Evolutionary conservation across 2,797 vertebrate species (phyloP), one percentile per base, ranked within the genome.

Genomic region (Propithecus deckenii): DNA sequence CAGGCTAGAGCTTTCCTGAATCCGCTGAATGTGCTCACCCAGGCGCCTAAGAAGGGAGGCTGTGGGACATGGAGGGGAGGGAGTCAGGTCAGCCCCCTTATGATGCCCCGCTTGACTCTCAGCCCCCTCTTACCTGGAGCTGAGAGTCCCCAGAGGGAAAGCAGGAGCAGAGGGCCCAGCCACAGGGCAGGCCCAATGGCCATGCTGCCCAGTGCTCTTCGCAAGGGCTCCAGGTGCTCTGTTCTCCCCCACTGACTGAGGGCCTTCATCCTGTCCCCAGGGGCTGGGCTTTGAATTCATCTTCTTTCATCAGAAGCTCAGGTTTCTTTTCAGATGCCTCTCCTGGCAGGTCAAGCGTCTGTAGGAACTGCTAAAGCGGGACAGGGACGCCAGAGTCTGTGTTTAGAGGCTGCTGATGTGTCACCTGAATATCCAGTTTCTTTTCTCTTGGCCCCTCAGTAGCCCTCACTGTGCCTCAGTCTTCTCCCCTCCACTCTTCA

Each of bases 41-140:
- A 98, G 88, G 43, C 88, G 97, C 89, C 97, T 69, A 7, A 98
- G 97, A 55, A 98, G 97, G 69, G 65, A 96, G 6, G 80, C 98
- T 98, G 79, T 38, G 46, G 87, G 76, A 63, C 7, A 8, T 0
- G 1, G 35, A 79, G 43, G 11, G 46, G 22, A 46, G 15, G 7
- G 38, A 30, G 50, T 97, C 83, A 91, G 76, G 17, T 35, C 6
- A 1, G 50, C 0, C 35, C 52, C 35, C 3, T 12, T 8, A 2
- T 61, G 38, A 12, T 4, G 15, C 48, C 17, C 18, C 28, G 10
- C 30, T 78, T 13, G 38, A 9, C 32, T 25, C 13, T 14, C 46
- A 0, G 35, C 13, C 59, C 35, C 35, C 18, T 48, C 83, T 30
- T 91, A 92, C 96, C 95, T 87, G 94, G 46, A 91, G 55, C 25